Evolutionary conservation across 2,113 vertebrate species (phyloP), one percentile per base, ranked within the genome.

Genomic region (Pygoscelis antarcticus): DNA sequence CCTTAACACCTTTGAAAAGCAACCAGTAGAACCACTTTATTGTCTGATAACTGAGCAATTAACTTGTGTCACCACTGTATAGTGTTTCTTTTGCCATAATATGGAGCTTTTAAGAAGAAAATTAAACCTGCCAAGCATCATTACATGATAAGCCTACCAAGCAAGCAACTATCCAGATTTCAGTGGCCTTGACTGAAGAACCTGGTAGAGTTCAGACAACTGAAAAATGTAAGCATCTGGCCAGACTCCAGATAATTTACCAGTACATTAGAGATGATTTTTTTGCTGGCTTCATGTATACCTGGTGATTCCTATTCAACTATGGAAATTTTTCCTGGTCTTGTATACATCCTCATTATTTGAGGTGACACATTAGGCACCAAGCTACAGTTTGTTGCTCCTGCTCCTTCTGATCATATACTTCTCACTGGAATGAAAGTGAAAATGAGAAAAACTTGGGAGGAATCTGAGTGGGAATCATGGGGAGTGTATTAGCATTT

Each of bases 21-120:
- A 58, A 62, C 30, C 16, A 52, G n/a, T 51, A 47, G 61, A 71
- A 32, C 26, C 60, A 40, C 54, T 65, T 49, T 32, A 16, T 65
- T 70, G 75, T 49, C 32, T 32, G 40, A 51, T 86, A 84, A 80
- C 75, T 6, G 40, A 93, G 70, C 89, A 90, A 69, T 92, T 90
- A 95, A 47, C n/a, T 86, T 23, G 3, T 89, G 89, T 88, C 83
- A 65, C 79, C 23, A 32, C 22, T 22, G 42, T 42, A 44, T 13
- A 30, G 74, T 46, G 61, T 54, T 93, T 82, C 66, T 77, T 94
- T 84, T 89, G 77, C 44, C 64, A 60, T 72, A 90, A 91, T 83
- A 46, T 17, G 51, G n/a, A 52, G 84, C 69, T 93, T 96, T 97
- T 93, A 32, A 95, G 93, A 90, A 86, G 83, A 87, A 95, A 92